These are phyloP conservation scores for Trididemnum clinides DNA, from an alignment of 23 tunicate genomes.

Conservation along the genomic window DNA sequence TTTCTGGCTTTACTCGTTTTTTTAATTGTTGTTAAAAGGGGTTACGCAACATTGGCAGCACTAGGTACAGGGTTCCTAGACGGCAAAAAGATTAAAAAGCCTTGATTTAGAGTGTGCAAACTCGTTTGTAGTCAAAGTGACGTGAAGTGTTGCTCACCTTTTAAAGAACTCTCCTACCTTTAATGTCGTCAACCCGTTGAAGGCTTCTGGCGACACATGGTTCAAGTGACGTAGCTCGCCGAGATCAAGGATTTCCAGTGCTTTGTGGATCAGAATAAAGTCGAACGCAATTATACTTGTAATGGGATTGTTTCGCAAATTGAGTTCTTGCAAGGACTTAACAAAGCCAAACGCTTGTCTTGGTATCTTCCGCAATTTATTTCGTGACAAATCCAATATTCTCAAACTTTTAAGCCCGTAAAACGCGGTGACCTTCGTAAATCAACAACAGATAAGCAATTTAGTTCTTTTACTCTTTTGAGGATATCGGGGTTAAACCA, in stretches of 20 bases:
- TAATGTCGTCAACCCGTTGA: constrained; percentile 39
- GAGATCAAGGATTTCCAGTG: constrained; percentile 49
- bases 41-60: no score
- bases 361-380: constrained; percentile 49
- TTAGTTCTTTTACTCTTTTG: no score
- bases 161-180: constrained; percentile 40
- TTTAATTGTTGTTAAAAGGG: no score
- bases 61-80: no score
- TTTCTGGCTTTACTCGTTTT: no score
- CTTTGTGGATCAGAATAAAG: constrained; percentile 22
- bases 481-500: no score
- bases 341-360: constrained; percentile 19
- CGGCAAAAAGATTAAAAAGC: no score
- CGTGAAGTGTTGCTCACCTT: no score
- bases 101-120: no score
- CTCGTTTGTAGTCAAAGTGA: no score
- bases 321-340: constrained; percentile 22
- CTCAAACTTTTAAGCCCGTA: constrained; percentile 29
- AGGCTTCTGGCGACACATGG: constrained; percentile 42
- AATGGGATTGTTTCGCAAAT: constrained; percentile 69
- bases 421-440: constrained; percentile 63
- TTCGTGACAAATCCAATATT: constrained; percentile 55
- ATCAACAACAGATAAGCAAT: no score
- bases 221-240: constrained; percentile 63
- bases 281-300: constrained; percentile 41